Base-by-base conservation (phyloP, 2,888 invertebrate species). In the Tenthredo notha region DNA sequence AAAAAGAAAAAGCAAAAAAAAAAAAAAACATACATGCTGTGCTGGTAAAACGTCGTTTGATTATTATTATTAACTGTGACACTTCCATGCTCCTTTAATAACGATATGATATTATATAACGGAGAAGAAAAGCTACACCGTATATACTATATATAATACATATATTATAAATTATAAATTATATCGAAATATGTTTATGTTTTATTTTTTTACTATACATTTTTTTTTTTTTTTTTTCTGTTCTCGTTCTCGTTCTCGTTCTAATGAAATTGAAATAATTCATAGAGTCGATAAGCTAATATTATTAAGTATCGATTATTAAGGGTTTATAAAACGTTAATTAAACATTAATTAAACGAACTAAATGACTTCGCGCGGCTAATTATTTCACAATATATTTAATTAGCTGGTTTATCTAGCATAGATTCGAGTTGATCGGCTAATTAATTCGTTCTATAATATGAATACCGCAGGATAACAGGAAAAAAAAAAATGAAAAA, bases 11-110 rank as follows among this genome's bases (percentile, higher is more conserved):
- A 47, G 12, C 10, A 43, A 43, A 43, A 12, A 43, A 43, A 43
- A 12, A 10, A 43, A 43, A 43, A 43, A 10, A 82, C 86, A 86
- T 78, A 86, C 84, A 82, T 54, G 29, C 43, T 65, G 12, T 61
- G 82, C 78, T 85, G 37, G 29, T 80, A 54, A 77, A 12, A 54
- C 43, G 54, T 77, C 54, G 54, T 78, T 58, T 37, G 47, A 78
- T 37, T 58, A 78, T 78, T 78, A 78, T 78, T 78, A 37, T 58
- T 9, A 78, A 77, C 54, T 54, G 54, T 77, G 50, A 77, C 18
- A 77, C 77, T 77, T 77, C 77, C 77, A 54, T 77, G 77, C 33
- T 50, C 50, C 21, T 77, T 25, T 77, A 54, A 75, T 77, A 77
- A 77, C 18, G 15, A 50, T 58, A 43, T 47, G 18, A 75, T 47